Conservation (phyloP, 2,888 invertebrate species). For the Lapara coniferarum region DNA sequence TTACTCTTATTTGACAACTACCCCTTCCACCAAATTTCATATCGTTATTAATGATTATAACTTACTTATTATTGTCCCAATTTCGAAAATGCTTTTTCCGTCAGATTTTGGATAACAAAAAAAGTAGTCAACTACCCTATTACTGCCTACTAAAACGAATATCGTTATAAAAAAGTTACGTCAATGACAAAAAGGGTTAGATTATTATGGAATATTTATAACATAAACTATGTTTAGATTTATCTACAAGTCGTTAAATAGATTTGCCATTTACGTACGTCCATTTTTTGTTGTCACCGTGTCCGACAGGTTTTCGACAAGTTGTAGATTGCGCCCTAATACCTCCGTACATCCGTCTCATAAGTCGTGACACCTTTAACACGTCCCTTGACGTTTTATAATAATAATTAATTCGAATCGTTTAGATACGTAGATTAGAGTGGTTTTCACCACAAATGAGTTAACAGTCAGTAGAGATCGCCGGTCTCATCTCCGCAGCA, state of each 20-base stretch:
- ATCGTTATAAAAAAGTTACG: too few relatives aligned
- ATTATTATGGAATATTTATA: not conserved
- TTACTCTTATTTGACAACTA: too few relatives aligned
- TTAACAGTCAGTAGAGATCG: constrained; percentile 3
- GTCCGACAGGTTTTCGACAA: not conserved
- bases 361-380: not conserved
- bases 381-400: not conserved
- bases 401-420: constrained; percentile 26
- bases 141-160: too few relatives aligned
- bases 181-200: too few relatives aligned
- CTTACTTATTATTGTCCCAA: too few relatives aligned
- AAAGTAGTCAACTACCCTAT: too few relatives aligned
- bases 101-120: too few relatives aligned
- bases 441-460: constrained; percentile 12
- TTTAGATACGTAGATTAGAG: constrained; percentile 28
- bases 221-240: not conserved
- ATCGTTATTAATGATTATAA: too few relatives aligned
- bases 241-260: not conserved
- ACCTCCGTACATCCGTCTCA: not conserved
- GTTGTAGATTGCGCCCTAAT: not conserved
- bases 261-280: not conserved
- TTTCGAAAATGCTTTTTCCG: too few relatives aligned
- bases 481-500: constrained; percentile 6
- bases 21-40: too few relatives aligned
- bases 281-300: not conserved